Evolutionary conservation across 64 coral and sea anemone genomes (phyloP), one percentile per base, ranked within the genome.

Genomic region (Montipora capricornis): DNA sequence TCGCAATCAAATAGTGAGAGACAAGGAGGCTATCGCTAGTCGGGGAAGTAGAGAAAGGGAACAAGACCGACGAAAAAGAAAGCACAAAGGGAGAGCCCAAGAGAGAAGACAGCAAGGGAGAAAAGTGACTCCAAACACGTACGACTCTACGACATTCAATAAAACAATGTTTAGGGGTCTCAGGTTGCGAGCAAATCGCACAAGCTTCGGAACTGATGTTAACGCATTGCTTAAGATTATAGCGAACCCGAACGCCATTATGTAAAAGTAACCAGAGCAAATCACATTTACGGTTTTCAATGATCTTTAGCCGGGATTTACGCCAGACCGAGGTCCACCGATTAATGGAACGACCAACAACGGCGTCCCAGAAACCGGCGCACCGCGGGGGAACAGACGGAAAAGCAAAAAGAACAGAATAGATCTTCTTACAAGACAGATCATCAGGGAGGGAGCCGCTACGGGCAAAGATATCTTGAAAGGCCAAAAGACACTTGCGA

Each of bases 211-310:
- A 22, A 22, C 5, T 24, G 14, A 79, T 49, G 2, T 80, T 80
- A 0, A 45, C 77, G 77, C 88, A 90, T 44, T 78, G 17, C 11
- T 90, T 49, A 4, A 90, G 44, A 4, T 26, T 10, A 12, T 68
- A 69, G 11, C 76, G 52, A 0, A 90, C 88, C 8, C 37, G n/a
- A 3, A 90, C 16, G 1, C 48, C 59, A 17, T 57, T 7, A 11
- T 90, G 88, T 0, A 90, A 13, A 5, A 90, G 19, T 0, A 80
- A 60, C 88, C 76, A 90, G 7, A 90, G 22, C 1, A 73, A 0
- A 22, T 90, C 88, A 49, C 4, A 80, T 19, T 79, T 79, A 8
- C 14, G 46, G 13, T 77, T 77, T 5, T 77, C 75, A 16, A 48
- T 47, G 0, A 77, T 0, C 14, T 77, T 77, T 0, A 77, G 8